phyloP scores from a whole-genome alignment of 1,140 invertebrate genomes.

The Drosophila funebris region DNA sequence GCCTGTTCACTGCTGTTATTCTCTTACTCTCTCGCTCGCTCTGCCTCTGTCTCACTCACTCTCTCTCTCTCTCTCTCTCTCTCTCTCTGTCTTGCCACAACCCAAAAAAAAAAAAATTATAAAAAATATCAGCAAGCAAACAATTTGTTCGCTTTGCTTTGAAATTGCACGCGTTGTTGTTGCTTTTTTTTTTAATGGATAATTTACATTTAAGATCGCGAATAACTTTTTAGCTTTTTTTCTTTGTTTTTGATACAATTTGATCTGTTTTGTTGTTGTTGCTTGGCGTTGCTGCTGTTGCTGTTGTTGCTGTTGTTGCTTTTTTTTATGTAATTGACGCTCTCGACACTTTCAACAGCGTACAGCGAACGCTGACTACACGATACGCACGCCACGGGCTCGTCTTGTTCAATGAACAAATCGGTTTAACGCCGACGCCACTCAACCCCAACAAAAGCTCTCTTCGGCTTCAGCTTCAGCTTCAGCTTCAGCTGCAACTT shows the following conservation, averaged over 20 bases:
- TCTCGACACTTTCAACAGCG: slow-evolving; percentile 23
- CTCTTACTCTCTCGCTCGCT: background rate
- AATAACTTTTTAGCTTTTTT: background rate
- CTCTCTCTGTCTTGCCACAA: slow-evolving; percentile 35
- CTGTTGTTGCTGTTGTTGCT: slow-evolving; percentile 9
- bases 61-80: background rate
- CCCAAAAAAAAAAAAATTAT: slow-evolving; percentile 13
- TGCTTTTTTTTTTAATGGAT: background rate
- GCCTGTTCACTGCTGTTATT: slow-evolving; percentile 27
- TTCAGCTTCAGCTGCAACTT: background rate
- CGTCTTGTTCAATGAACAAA: slow-evolving; percentile 76
- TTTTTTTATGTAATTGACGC: slow-evolving; percentile 37
- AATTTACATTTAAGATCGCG: background rate
- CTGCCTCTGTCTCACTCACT: no score
- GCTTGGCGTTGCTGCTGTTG: slow-evolving; percentile 12
- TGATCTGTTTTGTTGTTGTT: background rate
- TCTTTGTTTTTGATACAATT: background rate
- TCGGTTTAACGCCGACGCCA: slow-evolving; percentile 44
- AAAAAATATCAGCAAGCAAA: slow-evolving; percentile 22
- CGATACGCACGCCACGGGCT: slow-evolving; percentile 77
- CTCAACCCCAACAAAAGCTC: slow-evolving; percentile 23
- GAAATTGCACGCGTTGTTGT: background rate
- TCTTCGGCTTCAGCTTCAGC: background rate
- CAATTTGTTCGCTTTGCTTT: slow-evolving; percentile 17
- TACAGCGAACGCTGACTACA: slow-evolving; percentile 35